Evolutionary conservation across 2,113 vertebrate species (phyloP).

Genomic region (Oryzias curvinotus): DNA sequence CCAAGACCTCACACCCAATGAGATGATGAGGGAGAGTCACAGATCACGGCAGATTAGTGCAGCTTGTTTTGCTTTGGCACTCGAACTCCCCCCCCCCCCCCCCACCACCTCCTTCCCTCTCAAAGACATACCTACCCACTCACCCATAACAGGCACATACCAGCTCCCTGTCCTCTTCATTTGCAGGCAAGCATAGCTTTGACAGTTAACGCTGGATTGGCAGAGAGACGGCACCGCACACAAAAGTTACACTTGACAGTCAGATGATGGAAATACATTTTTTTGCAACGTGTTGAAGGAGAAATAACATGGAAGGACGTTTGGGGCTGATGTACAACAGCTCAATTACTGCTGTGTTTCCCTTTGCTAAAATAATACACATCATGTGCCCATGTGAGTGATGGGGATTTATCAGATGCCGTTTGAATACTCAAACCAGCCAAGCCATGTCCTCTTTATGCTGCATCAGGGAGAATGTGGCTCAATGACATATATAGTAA

Average conservation of each 20-base stretch:
- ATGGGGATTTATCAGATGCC: conserved; percentile 1
- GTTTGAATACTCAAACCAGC: background rate
- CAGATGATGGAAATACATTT: conserved; percentile 13
- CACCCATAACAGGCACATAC: background rate
- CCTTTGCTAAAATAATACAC: background rate
- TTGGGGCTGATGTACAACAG: background rate
- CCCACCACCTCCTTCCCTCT: background rate
- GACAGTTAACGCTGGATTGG: conserved; percentile 58
- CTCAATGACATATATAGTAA: conserved; percentile 5
- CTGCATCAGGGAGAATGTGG: no score
- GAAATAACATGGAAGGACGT: conserved; percentile 3
- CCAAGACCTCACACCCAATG: conserved; percentile 66
- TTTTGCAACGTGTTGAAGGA: conserved; percentile 10
- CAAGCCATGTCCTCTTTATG: conserved; percentile 2
- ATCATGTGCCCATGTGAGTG: background rate
- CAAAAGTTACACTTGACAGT: conserved; percentile 33
- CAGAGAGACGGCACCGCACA: conserved; percentile 26
- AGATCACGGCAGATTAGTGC: conserved; percentile 70
- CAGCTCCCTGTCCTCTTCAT: conserved; percentile 55
- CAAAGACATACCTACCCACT: conserved; percentile 12
- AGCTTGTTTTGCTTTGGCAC: conserved; percentile 64
- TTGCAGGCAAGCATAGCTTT: conserved; percentile 55
- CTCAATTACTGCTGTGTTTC: background rate
- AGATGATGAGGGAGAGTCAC: conserved; percentile 67
- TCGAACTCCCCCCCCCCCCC: conserved; percentile 35